Percentiles rank a stretch among this genome's conserved stretches.
Evolutionary conservation across 2,888 invertebrate genomes (phyloP).

Genomic region (Gortyna flavago): DNA sequence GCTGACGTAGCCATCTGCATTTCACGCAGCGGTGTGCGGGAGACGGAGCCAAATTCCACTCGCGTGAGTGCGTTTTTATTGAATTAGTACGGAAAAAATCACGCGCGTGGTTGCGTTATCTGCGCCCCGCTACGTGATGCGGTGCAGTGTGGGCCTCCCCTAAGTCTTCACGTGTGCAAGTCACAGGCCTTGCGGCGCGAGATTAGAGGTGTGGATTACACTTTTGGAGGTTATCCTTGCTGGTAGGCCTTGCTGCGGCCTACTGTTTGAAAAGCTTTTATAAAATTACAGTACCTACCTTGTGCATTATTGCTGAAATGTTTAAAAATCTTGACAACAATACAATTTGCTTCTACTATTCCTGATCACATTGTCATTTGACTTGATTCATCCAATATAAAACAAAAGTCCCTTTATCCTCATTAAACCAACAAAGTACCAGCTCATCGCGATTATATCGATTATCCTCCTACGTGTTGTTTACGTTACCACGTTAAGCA

Average conservation of each 20-base stretch:
- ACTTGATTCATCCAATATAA: background rate
- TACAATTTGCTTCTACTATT: background rate
- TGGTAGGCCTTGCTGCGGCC: too few relatives aligned
- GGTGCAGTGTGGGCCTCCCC: too few relatives aligned
- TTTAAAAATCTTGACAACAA: background rate
- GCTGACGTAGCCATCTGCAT: too few relatives aligned
- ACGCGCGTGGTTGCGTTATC: too few relatives aligned
- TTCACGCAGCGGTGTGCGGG: too few relatives aligned
- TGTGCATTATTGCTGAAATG: background rate
- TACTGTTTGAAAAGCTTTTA: background rate
- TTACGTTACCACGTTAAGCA: slow-evolving; percentile 15
- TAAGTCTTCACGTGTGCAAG: background rate
- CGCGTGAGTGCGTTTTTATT: too few relatives aligned
- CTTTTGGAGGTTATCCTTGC: background rate
- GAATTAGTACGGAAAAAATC: too few relatives aligned
- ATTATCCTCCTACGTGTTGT: slow-evolving; percentile 11
- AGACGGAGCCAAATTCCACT: too few relatives aligned
- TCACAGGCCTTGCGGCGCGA: background rate
- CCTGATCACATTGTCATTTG: background rate
- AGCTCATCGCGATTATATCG: slow-evolving; percentile 16
- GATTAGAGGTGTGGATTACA: too few relatives aligned
- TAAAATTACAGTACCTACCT: background rate
- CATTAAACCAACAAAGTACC: background rate
- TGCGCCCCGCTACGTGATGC: too few relatives aligned
- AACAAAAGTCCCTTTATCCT: background rate